A percentile compares a stretch with the other conserved stretches of the same genome.
phyloP scores from a whole-genome alignment of 2,888 invertebrate genomes.

The Caenorhabditis sp. region DNA sequence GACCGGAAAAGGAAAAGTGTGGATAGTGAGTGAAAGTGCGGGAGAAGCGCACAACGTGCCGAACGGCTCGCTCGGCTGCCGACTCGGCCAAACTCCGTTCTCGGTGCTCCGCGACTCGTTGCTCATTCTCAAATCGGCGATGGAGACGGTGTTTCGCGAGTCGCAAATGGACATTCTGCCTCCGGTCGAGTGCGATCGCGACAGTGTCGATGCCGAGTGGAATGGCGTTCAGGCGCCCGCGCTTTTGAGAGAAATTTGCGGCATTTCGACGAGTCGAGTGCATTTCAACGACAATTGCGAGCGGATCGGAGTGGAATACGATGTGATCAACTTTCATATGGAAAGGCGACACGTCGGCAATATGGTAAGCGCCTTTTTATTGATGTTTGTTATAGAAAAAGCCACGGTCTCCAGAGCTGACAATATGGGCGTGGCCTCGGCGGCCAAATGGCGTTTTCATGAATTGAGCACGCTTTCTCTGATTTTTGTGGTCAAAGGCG shows the following conservation, averaged over 20 bases:
- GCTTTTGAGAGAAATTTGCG: slow-evolving; percentile 56
- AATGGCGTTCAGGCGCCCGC: slow-evolving; percentile 50
- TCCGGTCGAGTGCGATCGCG: slow-evolving; percentile 56
- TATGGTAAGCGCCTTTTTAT: slow-evolving; percentile 53
- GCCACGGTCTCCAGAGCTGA: no score
- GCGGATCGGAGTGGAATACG: slow-evolving; percentile 64
- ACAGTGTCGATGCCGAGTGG: slow-evolving; percentile 58
- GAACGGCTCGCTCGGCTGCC: slow-evolving; percentile 65
- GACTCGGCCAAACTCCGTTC: slow-evolving; percentile 66
- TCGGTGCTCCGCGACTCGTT: slow-evolving; percentile 71
- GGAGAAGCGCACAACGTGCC: slow-evolving; percentile 72
- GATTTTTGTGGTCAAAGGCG: no score
- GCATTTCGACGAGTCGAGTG: slow-evolving; percentile 50
- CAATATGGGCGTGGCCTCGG: no score
- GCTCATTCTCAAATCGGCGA: slow-evolving; percentile 55
- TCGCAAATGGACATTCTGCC: slow-evolving; percentile 44
- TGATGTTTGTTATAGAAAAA: no score
- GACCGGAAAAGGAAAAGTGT: slow-evolving; percentile 68
- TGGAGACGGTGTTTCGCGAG: slow-evolving; percentile 47
- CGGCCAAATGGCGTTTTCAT: no score
- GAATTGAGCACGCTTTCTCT: no score
- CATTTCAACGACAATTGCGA: slow-evolving; percentile 61
- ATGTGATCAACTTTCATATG: slow-evolving; percentile 64
- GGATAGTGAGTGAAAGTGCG: slow-evolving; percentile 76
- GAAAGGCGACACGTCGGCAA: slow-evolving; percentile 59